A percentile compares a stretch with the other conserved stretches of the same genome.
Evolutionary conservation across 2,797 vertebrate species (phyloP).

Genomic region (Poecilia velifera): DNA sequence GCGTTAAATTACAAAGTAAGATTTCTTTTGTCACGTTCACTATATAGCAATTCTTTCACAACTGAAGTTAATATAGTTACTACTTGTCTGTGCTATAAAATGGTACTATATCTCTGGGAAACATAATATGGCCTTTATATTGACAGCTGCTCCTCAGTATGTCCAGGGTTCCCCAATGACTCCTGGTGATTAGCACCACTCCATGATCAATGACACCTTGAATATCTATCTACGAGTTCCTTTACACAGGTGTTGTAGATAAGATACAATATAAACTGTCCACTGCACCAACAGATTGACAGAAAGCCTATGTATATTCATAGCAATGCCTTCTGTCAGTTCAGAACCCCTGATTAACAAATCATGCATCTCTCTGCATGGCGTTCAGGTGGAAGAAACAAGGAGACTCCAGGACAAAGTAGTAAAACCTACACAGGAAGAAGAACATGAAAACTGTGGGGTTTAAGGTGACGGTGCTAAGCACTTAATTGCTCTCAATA

Average conservation of each 20-base stretch:
- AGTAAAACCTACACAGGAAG: not conserved
- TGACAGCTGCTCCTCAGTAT: too few relatives aligned
- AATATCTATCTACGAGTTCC: not conserved
- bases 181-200: too few relatives aligned
- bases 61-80: too few relatives aligned
- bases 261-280: not conserved
- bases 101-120: too few relatives aligned
- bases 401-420: not conserved
- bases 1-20: too few relatives aligned
- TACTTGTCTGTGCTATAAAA: too few relatives aligned
- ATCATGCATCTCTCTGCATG: not conserved
- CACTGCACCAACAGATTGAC: not conserved
- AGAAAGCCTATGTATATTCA: not conserved
- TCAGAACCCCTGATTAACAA: not conserved
- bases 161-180: too few relatives aligned
- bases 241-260: not conserved
- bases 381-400: not conserved
- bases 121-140: too few relatives aligned
- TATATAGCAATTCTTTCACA: too few relatives aligned
- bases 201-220: not conserved
- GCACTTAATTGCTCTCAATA: not conserved
- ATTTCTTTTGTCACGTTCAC: too few relatives aligned
- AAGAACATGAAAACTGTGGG: not conserved
- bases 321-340: not conserved
- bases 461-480: not conserved